Conservation (phyloP, 2,113 vertebrate genomes). For the Nestor notabilis region DNA sequence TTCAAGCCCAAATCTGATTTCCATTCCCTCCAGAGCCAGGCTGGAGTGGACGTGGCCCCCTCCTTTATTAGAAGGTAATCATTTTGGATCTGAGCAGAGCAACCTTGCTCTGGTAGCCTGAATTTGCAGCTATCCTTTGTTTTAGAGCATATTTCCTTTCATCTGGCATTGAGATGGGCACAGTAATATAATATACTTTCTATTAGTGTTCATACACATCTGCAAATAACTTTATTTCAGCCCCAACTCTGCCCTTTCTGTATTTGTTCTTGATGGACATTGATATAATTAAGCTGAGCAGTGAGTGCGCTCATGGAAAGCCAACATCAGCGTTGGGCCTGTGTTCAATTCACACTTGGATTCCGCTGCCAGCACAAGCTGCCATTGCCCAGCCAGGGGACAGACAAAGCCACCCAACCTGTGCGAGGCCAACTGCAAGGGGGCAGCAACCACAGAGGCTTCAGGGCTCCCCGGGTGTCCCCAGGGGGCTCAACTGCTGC, state of each 20-base stretch:
- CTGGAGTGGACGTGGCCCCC: not conserved
- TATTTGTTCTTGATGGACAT: not conserved
- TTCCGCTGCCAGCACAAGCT: not conserved
- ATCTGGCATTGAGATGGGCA: not conserved
- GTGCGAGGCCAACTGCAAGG: accelerated
- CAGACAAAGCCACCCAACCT: not conserved
- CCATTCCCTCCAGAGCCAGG: not conserved
- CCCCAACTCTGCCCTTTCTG: slow-evolving; percentile 1
- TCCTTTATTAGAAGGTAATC: not conserved
- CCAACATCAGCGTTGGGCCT: not conserved
- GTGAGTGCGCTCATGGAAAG: accelerated
- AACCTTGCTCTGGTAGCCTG: not conserved
- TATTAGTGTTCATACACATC: not conserved
- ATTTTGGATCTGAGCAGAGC: not conserved
- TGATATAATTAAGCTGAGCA: not conserved
- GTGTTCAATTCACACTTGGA: not conserved
- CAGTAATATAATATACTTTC: not conserved
- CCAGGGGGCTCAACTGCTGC: accelerated
- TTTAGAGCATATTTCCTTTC: not conserved
- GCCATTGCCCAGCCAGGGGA: not conserved
- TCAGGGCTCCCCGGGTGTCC: accelerated
- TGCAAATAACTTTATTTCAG: slow-evolving; percentile 31
- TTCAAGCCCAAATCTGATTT: slow-evolving; percentile 46
- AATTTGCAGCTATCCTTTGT: not conserved
- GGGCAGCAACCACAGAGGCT: not conserved